A percentile compares a stretch with the other conserved stretches of the same genome.
Conservation (phyloP, 2,888 invertebrate genomes). For the Plagodis dolabraria region DNA sequence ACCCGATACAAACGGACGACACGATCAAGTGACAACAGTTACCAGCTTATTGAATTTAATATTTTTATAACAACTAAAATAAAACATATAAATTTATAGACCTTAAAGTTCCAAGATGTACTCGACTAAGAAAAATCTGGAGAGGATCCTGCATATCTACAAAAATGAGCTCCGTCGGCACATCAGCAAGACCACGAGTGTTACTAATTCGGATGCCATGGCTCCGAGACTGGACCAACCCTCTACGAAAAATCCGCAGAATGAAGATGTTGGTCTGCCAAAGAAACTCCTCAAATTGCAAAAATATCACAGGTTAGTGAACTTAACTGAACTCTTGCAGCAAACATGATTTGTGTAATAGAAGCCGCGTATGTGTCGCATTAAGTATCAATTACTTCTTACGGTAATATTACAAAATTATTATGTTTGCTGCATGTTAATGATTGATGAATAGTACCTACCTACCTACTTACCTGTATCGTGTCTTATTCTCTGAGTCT, state of each 20-base stretch:
- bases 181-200: conserved; percentile 86
- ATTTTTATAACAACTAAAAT: conserved; percentile 24
- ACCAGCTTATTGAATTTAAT: conserved; percentile 47
- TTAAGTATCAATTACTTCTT: conserved; percentile 1
- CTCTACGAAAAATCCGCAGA: conserved; percentile 57
- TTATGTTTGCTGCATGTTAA: not conserved
- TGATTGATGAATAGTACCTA: no score
- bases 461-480: no score
- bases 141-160: conserved; percentile 69
- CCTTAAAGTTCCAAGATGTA: conserved; percentile 59
- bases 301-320: conserved; percentile 85
- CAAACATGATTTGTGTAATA: conserved; percentile 60
- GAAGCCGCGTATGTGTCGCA: conserved; percentile 31
- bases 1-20: conserved; percentile 59
- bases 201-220: conserved; percentile 86
- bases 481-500: no score
- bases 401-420: conserved; percentile 1
- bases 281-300: conserved; percentile 81
- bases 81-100: conserved; percentile 17
- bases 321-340: conserved; percentile 55
- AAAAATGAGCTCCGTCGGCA: conserved; percentile 77
- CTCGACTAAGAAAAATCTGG: conserved; percentile 71
- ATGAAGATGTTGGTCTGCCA: conserved; percentile 68
- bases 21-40: conserved; percentile 34
- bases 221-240: conserved; percentile 77